Conservation (phyloP, 1,140 invertebrate genomes). For the Drosophila murphyi region DNA sequence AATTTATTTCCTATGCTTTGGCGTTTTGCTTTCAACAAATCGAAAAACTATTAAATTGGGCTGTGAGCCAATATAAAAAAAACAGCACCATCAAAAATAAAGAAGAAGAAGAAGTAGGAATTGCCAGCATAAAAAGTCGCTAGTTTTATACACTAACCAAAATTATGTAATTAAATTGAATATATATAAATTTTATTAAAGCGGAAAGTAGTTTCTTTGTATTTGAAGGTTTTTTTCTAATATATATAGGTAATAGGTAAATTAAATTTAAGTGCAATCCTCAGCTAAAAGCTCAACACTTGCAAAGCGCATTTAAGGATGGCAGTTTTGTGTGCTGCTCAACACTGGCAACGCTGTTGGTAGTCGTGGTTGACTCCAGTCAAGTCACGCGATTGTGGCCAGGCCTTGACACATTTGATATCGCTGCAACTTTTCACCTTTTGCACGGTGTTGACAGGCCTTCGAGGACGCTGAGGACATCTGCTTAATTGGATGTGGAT, state of each 20-base stretch:
- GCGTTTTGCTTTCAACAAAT: slow-evolving; percentile 80
- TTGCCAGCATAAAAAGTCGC: slow-evolving; percentile 2
- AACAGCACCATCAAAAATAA: slow-evolving; percentile 24
- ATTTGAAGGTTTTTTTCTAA: too few species aligned
- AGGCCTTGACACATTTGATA: slow-evolving; percentile 74
- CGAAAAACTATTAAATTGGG: slow-evolving; percentile 83
- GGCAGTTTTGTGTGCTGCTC: slow-evolving; percentile 5
- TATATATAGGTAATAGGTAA: too few species aligned
- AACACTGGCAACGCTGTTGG: not conserved
- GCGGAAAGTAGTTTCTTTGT: too few species aligned
- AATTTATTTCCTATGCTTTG: slow-evolving; percentile 81
- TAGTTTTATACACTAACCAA: slow-evolving; percentile 13
- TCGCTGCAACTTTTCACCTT: slow-evolving; percentile 76
- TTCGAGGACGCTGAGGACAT: slow-evolving; percentile 50
- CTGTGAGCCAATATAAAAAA: slow-evolving; percentile 57
- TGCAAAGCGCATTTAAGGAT: slow-evolving; percentile 16
- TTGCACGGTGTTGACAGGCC: slow-evolving; percentile 43
- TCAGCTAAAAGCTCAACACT: not conserved
- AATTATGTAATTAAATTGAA: not conserved
- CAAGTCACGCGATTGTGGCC: slow-evolving; percentile 65
- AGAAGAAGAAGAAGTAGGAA: slow-evolving; percentile 10
- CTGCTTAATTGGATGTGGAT: slow-evolving; percentile 68
- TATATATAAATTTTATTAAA: too few species aligned
- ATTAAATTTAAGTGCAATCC: too few species aligned
- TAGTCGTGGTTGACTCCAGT: slow-evolving; percentile 28